Percentiles rank a stretch among this genome's conserved stretches.
Evolutionary conservation across 2,113 vertebrate species (phyloP).

Genomic region (Trachemys scripta): DNA sequence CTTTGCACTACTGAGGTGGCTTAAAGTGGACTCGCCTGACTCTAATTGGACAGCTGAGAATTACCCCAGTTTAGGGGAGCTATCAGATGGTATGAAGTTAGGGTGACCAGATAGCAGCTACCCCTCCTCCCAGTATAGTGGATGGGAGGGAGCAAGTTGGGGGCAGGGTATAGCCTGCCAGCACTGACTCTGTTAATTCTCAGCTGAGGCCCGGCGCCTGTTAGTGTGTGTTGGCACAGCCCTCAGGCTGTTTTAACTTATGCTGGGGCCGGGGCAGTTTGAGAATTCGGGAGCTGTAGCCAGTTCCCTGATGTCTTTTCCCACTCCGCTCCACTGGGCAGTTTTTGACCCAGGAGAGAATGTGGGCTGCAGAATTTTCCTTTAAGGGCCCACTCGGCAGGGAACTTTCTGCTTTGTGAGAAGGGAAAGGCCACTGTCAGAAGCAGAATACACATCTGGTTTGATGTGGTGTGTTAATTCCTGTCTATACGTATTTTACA

Average conservation of each 20-base stretch:
- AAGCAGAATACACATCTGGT: neutral
- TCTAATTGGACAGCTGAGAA: neutral
- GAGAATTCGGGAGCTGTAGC: neutral
- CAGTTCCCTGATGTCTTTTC: neutral
- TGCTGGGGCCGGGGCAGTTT: neutral
- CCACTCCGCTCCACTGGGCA: neutral
- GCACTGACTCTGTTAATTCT: neutral
- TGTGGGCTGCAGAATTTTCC: neutral
- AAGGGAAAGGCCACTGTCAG: fast-evolving
- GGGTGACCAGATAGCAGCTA: neutral
- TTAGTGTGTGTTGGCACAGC: neutral
- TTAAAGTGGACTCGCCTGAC: neutral
- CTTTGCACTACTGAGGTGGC: neutral
- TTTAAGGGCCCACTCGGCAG: fast-evolving
- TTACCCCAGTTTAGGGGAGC: neutral
- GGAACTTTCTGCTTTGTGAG: neutral
- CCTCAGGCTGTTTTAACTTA: neutral
- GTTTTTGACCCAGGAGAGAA: neutral
- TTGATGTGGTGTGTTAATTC: fast-evolving
- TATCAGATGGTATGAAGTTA: neutral
- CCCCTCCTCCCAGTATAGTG: neutral
- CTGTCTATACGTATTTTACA: fast-evolving
- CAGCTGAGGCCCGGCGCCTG: neutral
- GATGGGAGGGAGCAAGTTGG: neutral
- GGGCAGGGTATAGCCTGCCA: neutral